Percentiles rank a stretch among this genome's conserved stretches.
Evolutionary conservation across 1,140 invertebrate genomes (phyloP).

Genomic region (Conus betulinus): DNA sequence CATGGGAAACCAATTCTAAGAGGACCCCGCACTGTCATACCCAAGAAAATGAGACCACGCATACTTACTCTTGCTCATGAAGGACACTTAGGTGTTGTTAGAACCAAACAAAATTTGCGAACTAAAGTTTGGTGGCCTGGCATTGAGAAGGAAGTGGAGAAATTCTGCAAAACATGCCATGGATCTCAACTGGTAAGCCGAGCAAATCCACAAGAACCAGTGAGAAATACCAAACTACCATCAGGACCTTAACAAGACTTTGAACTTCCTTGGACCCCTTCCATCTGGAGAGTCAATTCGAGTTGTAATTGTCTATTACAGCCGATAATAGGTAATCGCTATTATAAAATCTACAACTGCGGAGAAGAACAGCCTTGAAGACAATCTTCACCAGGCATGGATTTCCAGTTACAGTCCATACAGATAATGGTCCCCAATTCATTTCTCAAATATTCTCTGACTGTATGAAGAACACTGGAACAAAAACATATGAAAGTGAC

Average conservation of each 20-base stretch:
- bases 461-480: constrained; percentile 35
- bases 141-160: constrained; percentile 54
- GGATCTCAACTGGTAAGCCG: constrained; percentile 46
- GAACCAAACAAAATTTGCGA: constrained; percentile 44
- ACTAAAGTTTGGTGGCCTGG: constrained; percentile 53
- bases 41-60: constrained; percentile 22
- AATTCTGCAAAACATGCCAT: constrained; percentile 46
- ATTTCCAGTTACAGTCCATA: constrained; percentile 31
- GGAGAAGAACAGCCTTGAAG: constrained; percentile 28
- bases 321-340: constrained; percentile 44
- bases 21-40: constrained; percentile 44
- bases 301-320: constrained; percentile 49
- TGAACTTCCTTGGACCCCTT: constrained; percentile 51
- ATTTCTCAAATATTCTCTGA: constrained; percentile 35
- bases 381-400: constrained; percentile 48
- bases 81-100: constrained; percentile 45
- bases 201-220: constrained; percentile 37
- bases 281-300: constrained; percentile 48
- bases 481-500: constrained; percentile 40
- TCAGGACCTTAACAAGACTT: constrained; percentile 44
- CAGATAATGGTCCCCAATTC: constrained; percentile 52
- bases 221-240: constrained; percentile 40
- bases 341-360: constrained; percentile 43
- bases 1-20: constrained; percentile 42
- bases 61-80: constrained; percentile 42